Conservation (phyloP, 2,888 invertebrate species). For the Bombyx huttoni region DNA sequence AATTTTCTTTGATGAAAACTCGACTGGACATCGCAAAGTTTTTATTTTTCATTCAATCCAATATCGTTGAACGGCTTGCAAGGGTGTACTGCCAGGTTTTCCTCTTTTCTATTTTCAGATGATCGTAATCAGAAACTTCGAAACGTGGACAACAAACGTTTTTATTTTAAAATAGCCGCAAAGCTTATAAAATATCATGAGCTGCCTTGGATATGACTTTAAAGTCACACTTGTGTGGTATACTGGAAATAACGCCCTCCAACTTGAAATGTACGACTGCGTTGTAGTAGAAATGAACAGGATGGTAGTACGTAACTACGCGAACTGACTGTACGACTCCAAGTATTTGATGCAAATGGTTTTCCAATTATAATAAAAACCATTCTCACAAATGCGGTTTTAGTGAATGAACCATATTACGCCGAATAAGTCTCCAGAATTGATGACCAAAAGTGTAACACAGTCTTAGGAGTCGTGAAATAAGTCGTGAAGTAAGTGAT, state of each 20-base stretch:
- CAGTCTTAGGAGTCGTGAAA: slow-evolving; percentile 58
- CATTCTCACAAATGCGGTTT: slow-evolving; percentile 10
- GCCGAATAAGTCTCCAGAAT: slow-evolving; percentile 58
- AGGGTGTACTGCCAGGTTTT: slow-evolving; percentile 24
- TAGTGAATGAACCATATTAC: slow-evolving; percentile 53
- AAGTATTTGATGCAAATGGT: no score
- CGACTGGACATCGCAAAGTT: slow-evolving; percentile 42
- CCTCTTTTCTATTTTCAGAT: slow-evolving; percentile 2
- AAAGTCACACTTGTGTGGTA: no score
- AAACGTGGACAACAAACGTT: neutral
- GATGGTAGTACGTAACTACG: no score
- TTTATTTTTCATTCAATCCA: slow-evolving; percentile 61
- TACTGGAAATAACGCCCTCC: no score
- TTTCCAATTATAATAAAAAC: no score
- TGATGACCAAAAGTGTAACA: slow-evolving; percentile 59
- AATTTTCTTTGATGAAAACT: slow-evolving; percentile 67
- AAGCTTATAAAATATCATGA: no score
- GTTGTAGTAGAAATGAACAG: no score
- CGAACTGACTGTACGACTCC: no score
- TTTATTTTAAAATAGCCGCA: neutral
- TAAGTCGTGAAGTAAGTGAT: slow-evolving; percentile 65
- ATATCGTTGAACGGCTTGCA: slow-evolving; percentile 43
- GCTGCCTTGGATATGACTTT: no score
- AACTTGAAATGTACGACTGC: no score
- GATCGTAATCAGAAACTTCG: neutral